Base-by-base conservation (phyloP, 2,888 invertebrate genomes). In the Altica lythri region DNA sequence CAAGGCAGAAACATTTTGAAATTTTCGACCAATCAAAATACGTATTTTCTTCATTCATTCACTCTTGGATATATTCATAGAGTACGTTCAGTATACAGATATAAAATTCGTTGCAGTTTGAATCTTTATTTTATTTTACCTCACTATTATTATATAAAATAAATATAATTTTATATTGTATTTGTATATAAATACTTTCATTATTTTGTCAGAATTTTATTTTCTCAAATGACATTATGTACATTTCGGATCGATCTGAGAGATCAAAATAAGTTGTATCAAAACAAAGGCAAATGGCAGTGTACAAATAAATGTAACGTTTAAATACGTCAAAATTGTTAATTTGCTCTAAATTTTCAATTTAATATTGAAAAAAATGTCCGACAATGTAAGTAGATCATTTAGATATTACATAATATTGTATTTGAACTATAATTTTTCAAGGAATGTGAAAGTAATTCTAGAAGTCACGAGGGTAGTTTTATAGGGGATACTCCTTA, bases 11-110 rank as follows among this genome's bases (percentile, higher is more conserved):
- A 65, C 61, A 64, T 65, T 70, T 70, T 66, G 63, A 69, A 70
- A 67, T 66, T 64, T 61, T 52, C 55, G 42, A 62, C 70, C 71
- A 70, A 70, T 70, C 65, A 69, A 19, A 66, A 47, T 22, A 14
- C 30, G 16, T 50, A 14, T n/a, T n/a, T n/a, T n/a, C 51, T 48
- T 59, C 59, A 58, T 46, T 51, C 53, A 54, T 48, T 8, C 17
- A 4, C 4, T 30, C 29, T n/a, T 44, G 25, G 25, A 35, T 60
- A 64, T 57, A 54, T 60, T 65, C 62, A 48, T 32, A 9, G 9
- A 34, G 16, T 16, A 9, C 16, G 34, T 34, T 34, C 30, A 4
- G 12, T 12, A 5, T 22, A 22, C n/a, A n/a, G n/a, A n/a, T n/a
- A n/a, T n/a, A n/a, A n/a, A n/a, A n/a, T n/a, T n/a, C n/a, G n/a